Evolutionary conservation across 2,797 vertebrate genomes (phyloP).

Genomic region (Emys orbicularis): DNA sequence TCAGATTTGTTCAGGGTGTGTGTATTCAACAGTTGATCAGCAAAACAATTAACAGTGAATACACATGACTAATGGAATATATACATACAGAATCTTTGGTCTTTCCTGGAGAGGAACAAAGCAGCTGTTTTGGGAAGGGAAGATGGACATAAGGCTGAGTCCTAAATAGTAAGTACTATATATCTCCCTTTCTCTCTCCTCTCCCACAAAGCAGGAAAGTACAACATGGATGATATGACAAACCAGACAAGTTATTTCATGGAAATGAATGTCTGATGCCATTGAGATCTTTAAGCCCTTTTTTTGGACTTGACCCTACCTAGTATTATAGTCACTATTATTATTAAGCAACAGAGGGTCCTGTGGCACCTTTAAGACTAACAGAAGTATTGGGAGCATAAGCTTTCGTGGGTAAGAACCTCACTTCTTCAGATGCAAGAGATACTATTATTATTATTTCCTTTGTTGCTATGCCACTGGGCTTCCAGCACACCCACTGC

Average conservation of each 20-base stretch:
- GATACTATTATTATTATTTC: not conserved
- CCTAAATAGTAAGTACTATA: not conserved
- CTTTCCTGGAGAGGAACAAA: not conserved
- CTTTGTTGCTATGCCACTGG: not conserved
- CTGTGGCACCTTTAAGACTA: too few species aligned
- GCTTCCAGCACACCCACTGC: not conserved
- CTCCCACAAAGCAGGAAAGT: not conserved
- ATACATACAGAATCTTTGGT: not conserved
- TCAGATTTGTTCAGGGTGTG: not conserved
- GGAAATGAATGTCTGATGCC: not conserved
- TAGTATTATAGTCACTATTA: not conserved
- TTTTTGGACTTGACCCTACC: not conserved
- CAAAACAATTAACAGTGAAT: not conserved
- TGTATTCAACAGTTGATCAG: not conserved
- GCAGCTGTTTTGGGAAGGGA: not conserved
- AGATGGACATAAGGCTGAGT: not conserved
- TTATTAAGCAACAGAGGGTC: too few species aligned
- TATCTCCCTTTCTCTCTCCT: not conserved
- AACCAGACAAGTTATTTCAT: not conserved
- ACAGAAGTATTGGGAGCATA: too few species aligned
- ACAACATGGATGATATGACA: not conserved
- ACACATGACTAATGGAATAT: not conserved
- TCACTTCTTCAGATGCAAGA: too few species aligned
- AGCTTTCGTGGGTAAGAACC: too few species aligned
- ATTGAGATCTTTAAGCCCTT: not conserved